phyloP scores from a whole-genome alignment of 2,113 vertebrate genomes.

The Dryoscopus gambensis region DNA sequence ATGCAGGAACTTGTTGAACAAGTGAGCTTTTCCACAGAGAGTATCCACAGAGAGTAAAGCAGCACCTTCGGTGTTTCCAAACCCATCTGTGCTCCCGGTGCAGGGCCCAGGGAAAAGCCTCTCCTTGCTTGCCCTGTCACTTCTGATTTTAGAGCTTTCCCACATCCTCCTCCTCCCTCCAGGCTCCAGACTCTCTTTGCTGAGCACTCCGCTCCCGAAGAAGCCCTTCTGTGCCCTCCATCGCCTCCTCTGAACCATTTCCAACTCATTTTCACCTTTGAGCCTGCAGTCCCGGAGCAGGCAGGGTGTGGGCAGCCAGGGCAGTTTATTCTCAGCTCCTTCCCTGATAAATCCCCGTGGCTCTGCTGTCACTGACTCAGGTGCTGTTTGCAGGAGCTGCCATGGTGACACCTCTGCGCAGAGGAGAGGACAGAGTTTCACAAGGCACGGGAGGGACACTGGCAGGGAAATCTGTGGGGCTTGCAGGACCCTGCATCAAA shows the following conservation, averaged over 20 bases:
- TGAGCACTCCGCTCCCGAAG: not conserved
- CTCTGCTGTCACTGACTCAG: not conserved
- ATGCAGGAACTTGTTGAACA: not conserved
- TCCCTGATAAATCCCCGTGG: rapidly evolving
- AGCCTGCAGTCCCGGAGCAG: not conserved
- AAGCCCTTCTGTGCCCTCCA: not conserved
- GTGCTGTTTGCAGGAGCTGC: not conserved
- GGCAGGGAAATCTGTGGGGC: not conserved
- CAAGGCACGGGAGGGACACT: not conserved
- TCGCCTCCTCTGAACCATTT: not conserved
- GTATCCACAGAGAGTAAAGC: not conserved
- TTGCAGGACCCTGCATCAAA: not conserved
- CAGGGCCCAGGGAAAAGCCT: not conserved
- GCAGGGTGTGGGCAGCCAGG: not conserved
- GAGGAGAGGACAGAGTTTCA: not conserved
- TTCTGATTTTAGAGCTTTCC: not conserved
- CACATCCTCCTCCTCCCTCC: not conserved
- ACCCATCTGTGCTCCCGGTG: not conserved
- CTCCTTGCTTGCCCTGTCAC: not conserved
- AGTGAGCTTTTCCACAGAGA: not conserved
- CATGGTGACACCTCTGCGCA: not conserved
- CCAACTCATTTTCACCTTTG: not conserved
- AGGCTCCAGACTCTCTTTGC: not conserved
- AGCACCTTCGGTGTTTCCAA: not conserved
- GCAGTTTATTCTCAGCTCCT: not conserved